Conservation (phyloP, 1,140 invertebrate genomes). For the Drosophila lacteicornis region DNA sequence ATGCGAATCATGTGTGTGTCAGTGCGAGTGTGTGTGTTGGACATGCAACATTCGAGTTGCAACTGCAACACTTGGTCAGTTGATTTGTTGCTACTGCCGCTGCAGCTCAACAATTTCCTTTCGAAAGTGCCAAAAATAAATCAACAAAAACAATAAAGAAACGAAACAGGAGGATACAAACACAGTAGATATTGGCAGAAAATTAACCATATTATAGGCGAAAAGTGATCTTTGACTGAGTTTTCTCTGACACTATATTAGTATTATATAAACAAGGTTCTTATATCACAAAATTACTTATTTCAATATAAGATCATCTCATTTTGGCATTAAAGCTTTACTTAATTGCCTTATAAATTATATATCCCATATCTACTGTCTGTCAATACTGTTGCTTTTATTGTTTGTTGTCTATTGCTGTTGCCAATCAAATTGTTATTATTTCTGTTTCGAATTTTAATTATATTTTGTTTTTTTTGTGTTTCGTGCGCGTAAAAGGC, state of each 20-base stretch:
- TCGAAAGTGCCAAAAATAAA: slow-evolving; percentile 48
- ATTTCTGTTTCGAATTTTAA: slow-evolving; percentile 38
- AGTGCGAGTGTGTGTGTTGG: slow-evolving; percentile 32
- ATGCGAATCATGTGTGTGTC: slow-evolving; percentile 17
- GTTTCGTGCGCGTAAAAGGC: slow-evolving; percentile 15
- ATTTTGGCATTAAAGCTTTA: no score
- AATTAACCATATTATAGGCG: neutral
- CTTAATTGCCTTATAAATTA: no score
- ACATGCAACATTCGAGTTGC: slow-evolving; percentile 61
- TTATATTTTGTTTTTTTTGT: slow-evolving; percentile 28
- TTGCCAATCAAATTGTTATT: slow-evolving; percentile 30
- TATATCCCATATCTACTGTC: neutral
- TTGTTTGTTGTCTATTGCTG: slow-evolving; percentile 13
- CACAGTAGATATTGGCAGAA: slow-evolving; percentile 43
- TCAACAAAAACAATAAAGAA: neutral
- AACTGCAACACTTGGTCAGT: slow-evolving; percentile 52
- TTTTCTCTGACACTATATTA: neutral
- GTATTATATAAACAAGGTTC: slow-evolving; percentile 9
- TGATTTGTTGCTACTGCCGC: slow-evolving; percentile 14
- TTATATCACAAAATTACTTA: neutral
- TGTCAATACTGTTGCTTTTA: slow-evolving; percentile 1
- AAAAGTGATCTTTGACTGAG: neutral
- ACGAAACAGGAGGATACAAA: neutral
- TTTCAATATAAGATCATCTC: neutral
- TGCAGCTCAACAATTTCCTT: slow-evolving; percentile 40